These are phyloP conservation scores for Epinotia nisella DNA, from an alignment of 2,888 invertebrate genomes.

Conservation along the genomic window DNA sequence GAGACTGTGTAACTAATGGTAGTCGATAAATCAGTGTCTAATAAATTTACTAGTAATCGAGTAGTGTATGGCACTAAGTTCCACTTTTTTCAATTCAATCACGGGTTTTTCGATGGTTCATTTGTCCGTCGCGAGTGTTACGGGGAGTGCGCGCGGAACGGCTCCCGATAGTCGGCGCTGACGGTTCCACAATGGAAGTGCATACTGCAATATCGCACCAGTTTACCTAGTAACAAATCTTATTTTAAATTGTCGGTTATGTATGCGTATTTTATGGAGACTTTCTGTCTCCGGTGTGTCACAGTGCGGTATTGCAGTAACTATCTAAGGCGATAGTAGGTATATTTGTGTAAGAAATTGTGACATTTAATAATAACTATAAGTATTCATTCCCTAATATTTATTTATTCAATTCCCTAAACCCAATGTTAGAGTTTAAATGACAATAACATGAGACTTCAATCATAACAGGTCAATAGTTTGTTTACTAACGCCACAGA, in stretches of 20 bases:
- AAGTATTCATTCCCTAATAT: constrained; percentile 58
- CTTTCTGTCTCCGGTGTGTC: constrained; percentile 23
- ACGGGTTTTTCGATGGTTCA: background rate
- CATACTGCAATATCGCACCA: constrained; percentile 52
- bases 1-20: background rate
- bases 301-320: constrained; percentile 54
- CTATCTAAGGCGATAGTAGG: constrained; percentile 49
- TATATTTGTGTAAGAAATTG: constrained; percentile 63
- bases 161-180: background rate
- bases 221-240: background rate
- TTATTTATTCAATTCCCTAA: constrained; percentile 47
- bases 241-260: background rate
- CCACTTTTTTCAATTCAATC: background rate
- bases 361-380: constrained; percentile 62
- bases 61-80: background rate
- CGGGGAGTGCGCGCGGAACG: background rate
- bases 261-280: constrained; percentile 29
- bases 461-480: background rate
- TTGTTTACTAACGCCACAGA: too few species aligned
- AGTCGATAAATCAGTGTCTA: constrained; percentile 16
- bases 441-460: background rate
- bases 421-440: constrained; percentile 7
- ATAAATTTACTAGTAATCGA: background rate
- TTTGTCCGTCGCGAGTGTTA: background rate
- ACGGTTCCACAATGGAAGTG: constrained; percentile 29